A percentile compares a stretch with the other conserved stretches of the same genome.
These are phyloP conservation scores for Drosophila mulleri DNA, from an alignment of 2,888 invertebrate genomes.

Conservation along the genomic window DNA sequence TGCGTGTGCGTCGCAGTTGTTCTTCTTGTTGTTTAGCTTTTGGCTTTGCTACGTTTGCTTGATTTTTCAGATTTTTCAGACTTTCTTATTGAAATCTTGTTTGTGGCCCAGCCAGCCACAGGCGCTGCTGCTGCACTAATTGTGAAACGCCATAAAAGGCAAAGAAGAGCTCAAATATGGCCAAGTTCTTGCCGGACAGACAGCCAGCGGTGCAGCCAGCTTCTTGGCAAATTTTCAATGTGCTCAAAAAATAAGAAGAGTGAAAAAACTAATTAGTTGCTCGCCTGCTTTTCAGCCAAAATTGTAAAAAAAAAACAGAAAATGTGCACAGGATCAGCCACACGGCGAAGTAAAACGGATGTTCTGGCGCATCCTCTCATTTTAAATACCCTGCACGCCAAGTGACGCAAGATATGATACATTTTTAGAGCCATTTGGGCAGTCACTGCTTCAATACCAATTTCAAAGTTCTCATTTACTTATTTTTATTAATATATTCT, in stretches of 20 bases:
- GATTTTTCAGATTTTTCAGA: conserved; percentile 60
- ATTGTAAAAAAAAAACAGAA: conserved; percentile 17
- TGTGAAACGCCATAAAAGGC: conserved; percentile 71
- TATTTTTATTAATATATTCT: too few relatives aligned
- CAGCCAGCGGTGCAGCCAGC: conserved; percentile 2
- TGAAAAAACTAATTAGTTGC: conserved; percentile 74
- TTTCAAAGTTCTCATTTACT: too few relatives aligned
- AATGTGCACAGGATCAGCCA: conserved; percentile 64
- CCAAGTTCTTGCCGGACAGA: background rate
- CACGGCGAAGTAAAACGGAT: conserved; percentile 70
- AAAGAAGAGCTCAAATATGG: conserved; percentile 26
- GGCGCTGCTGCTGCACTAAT: conserved; percentile 77
- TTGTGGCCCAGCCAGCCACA: conserved; percentile 59
- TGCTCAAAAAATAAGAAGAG: conserved; percentile 32
- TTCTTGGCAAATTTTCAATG: conserved; percentile 73
- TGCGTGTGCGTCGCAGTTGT: conserved; percentile 66
- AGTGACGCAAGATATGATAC: background rate
- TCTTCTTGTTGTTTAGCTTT: conserved; percentile 48
- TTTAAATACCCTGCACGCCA: conserved; percentile 2
- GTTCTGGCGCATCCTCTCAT: conserved; percentile 41
- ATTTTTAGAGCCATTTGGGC: background rate
- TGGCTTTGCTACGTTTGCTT: conserved; percentile 57
- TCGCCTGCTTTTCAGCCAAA: conserved; percentile 42
- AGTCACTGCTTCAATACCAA: too few relatives aligned
- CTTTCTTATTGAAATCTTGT: conserved; percentile 76